These are phyloP conservation scores for Channa argus DNA, from an alignment of 2,113 vertebrate species.

Conservation along the genomic window DNA sequence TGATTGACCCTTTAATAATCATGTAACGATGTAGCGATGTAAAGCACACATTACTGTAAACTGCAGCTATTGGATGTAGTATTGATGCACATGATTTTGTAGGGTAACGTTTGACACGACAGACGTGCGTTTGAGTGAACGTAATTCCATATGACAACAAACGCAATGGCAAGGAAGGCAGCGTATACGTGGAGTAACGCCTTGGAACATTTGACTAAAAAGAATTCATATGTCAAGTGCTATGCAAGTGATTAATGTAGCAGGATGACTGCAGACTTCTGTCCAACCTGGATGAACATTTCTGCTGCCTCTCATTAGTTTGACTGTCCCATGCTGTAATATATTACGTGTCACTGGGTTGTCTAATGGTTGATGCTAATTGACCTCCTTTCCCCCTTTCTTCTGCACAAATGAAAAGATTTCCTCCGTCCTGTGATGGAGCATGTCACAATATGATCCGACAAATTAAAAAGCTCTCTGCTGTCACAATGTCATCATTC, in stretches of 20 bases:
- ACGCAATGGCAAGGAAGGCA: constrained; percentile 24
- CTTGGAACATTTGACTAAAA: constrained; percentile 41
- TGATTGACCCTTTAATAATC: background rate
- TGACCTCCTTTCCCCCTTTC: constrained; percentile 83
- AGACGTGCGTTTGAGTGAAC: constrained; percentile 56
- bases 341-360: constrained; percentile 83
- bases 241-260: constrained; percentile 71
- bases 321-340: constrained; percentile 81
- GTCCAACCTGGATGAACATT: constrained; percentile 75
- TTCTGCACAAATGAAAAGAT: constrained; percentile 85
- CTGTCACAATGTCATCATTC: constrained; percentile 84
- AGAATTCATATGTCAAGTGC: constrained; percentile 59
- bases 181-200: constrained; percentile 28
- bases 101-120: constrained; percentile 48
- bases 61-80: constrained; percentile 12
- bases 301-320: constrained; percentile 82
- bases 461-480: constrained; percentile 87
- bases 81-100: constrained; percentile 11
- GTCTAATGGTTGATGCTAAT: constrained; percentile 87
- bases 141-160: constrained; percentile 60
- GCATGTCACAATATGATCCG: constrained; percentile 85
- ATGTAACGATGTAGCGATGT: too few relatives aligned
- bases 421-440: constrained; percentile 81
- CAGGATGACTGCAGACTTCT: constrained; percentile 66
- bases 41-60: constrained; percentile 4